Evolutionary conservation across 2,113 vertebrate species (phyloP).

Genomic region (Epinephelus fuscoguttatus): DNA sequence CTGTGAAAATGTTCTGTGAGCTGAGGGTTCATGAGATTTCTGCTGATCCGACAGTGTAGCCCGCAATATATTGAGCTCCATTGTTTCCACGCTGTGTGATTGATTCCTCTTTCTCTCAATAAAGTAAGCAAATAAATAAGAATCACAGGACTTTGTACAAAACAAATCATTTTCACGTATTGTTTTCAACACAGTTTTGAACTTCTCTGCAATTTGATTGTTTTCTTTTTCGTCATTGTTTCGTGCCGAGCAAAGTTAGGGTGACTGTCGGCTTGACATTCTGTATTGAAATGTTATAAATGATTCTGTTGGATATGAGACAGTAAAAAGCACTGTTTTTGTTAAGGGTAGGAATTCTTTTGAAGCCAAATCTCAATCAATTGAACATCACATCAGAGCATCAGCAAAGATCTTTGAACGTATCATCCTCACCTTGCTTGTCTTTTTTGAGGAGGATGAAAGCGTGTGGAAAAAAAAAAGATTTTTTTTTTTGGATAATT

Average conservation of each 20-base stretch:
- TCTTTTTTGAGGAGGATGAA: conserved; percentile 71
- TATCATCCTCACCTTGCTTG: conserved; percentile 65
- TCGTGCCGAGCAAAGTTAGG: not conserved
- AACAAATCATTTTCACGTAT: conserved; percentile 26
- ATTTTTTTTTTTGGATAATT: conserved; percentile 70
- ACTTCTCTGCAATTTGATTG: not conserved
- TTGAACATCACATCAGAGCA: conserved; percentile 60
- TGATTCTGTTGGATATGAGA: conserved; percentile 70
- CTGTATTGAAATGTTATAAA: conserved; percentile 52
- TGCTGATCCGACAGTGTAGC: conserved; percentile 61
- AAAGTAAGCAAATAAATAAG: conserved; percentile 28
- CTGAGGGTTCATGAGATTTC: conserved; percentile 57
- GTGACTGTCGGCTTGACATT: conserved; percentile 25
- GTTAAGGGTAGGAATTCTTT: conserved; percentile 47
- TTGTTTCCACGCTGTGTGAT: conserved; percentile 53
- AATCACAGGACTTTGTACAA: conserved; percentile 16
- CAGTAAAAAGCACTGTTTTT: conserved; percentile 46
- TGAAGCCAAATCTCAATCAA: conserved; percentile 74
- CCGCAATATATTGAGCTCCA: conserved; percentile 42
- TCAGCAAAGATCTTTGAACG: conserved; percentile 59
- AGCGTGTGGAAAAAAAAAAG: conserved; percentile 47
- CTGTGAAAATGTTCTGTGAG: conserved; percentile 36
- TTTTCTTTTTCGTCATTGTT: not conserved
- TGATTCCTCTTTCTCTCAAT: conserved; percentile 33
- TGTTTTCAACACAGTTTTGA: not conserved